phyloP scores from a whole-genome alignment of 2,113 vertebrate genomes.

The Vulpes vulpes region DNA sequence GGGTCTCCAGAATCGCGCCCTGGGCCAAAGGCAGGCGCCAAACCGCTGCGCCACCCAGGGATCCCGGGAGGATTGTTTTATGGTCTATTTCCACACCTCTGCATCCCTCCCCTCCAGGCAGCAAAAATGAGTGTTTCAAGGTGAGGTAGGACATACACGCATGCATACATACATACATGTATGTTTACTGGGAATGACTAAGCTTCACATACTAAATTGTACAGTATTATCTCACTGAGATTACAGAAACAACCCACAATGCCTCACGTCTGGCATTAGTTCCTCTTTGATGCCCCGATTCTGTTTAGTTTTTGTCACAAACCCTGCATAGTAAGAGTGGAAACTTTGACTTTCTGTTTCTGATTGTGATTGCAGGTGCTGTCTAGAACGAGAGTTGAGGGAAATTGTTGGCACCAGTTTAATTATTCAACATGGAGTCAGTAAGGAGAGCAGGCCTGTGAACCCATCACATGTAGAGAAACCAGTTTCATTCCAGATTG shows the following conservation, averaged over 20 bases:
- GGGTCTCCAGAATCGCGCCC: too few species aligned
- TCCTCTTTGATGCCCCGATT: not conserved
- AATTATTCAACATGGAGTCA: not conserved
- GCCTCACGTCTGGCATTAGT: not conserved
- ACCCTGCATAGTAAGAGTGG: not conserved
- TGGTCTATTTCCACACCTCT: not conserved
- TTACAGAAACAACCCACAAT: not conserved
- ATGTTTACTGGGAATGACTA: not conserved
- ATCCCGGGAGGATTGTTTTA: not conserved
- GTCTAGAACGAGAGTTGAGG: not conserved
- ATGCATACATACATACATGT: not conserved
- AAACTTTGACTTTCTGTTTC: conserved; percentile 59
- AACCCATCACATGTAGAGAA: not conserved
- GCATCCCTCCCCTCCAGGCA: not conserved
- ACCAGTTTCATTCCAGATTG: not conserved
- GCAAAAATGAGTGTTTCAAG: not conserved
- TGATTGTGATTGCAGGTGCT: not conserved
- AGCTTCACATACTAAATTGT: not conserved
- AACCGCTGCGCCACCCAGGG: too few species aligned
- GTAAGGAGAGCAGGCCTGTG: not conserved
- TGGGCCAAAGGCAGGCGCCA: too few species aligned
- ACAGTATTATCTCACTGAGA: conserved; percentile 24
- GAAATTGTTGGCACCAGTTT: not conserved
- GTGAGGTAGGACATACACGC: not conserved
- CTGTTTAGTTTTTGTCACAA: not conserved